Evolutionary conservation across 2,888 invertebrate genomes (phyloP), one percentile per base, ranked within the genome.

Genomic region (Sinotaia quadrata): DNA sequence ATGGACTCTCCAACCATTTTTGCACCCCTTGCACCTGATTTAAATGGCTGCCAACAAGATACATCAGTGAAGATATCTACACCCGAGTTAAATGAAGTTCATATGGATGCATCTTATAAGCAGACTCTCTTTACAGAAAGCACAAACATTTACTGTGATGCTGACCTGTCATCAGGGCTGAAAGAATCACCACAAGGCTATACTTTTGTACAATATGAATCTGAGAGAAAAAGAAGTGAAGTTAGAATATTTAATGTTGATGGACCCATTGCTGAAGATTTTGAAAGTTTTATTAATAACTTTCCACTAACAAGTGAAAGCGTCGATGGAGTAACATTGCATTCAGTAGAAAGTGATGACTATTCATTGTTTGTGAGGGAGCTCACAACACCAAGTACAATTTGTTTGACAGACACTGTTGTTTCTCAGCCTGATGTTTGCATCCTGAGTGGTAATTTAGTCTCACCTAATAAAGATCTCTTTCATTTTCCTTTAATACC

Each of bases 141-240:
- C 15, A 36, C 29, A 36, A 24, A 34, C 7, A 34, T 49, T 21
- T 69, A 56, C 33, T 18, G 47, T 8, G 71, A 71, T 54, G 71
- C 71, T 27, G 27, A 41, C 4, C 41, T 54, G 12, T 71, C 71
- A 29, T 59, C 54, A 34, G 71, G 65, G 4, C 52, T 68, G 29
- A 65, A 71, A 41, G 37, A 36, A 18, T 65, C 54, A n/a, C 71
- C 71, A 1, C 37, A 54, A 56, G 65, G 71, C 7, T 71, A 65
- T 51, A 68, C 62, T n/a, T 68, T 71, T 36, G 49, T 59, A 12
- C 33, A 59, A 3, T 65, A 54, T 54, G 61, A 68, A 49, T 58
- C 62, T 4, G 68, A 71, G 29, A 60, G 41, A 52, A 44, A 52
- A 8, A 59, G 68, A 34, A 68, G 54, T 33, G 61, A 71, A n/a